Evolutionary conservation across 1,140 invertebrate species (phyloP), one percentile per base, ranked within the genome.

Genomic region (Prorops nasuta): DNA sequence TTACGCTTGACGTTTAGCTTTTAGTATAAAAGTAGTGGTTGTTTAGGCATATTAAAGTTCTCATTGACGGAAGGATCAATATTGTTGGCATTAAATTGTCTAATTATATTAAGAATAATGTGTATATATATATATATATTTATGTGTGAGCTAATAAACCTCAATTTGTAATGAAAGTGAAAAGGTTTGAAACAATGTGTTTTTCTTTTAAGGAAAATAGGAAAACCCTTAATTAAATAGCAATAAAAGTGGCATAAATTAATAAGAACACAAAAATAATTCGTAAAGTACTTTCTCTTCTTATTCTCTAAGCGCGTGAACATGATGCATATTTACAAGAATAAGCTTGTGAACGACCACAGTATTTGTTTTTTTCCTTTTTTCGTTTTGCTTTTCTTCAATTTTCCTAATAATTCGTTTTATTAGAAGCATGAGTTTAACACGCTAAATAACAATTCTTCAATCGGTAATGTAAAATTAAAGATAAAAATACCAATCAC

Each of bases 401-500:
- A 22, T 22, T 35, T 21, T 20, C 22, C 24, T 36, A 31, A 42
- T 53, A 28, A 60, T 56, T 19, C 41, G 38, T 19, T 34, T 40
- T 40, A 44, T 48, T 36, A 55, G 51, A 58, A 39, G 39, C 50
- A 18, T 51, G 37, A 49, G 43, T 48, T 37, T 54, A 39, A 58
- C 7, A 56, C 31, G 42, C 60, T 63, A 56, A 60, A 66, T 58
- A 63, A 61, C 53, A 63, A 48, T 53, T 63, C 28, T 39, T 54
- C 47, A 54, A 39, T 51, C 22, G 15, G 19, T 61, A 46, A 45
- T 63, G 42, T 58, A 54, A 54, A 63, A 50, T 60, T 60, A 52
- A 63, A 59, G 58, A 57, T 57, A 57, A 58, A 49, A 47, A 56
- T 56, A 57, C 49, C 48, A 64, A 66, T 66, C 63, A 65, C 63